Percentiles rank a stretch among this genome's conserved stretches.
These are phyloP conservation scores for Cephus spinipes DNA, from an alignment of 2,888 invertebrate genomes.

Conservation along the genomic window DNA sequence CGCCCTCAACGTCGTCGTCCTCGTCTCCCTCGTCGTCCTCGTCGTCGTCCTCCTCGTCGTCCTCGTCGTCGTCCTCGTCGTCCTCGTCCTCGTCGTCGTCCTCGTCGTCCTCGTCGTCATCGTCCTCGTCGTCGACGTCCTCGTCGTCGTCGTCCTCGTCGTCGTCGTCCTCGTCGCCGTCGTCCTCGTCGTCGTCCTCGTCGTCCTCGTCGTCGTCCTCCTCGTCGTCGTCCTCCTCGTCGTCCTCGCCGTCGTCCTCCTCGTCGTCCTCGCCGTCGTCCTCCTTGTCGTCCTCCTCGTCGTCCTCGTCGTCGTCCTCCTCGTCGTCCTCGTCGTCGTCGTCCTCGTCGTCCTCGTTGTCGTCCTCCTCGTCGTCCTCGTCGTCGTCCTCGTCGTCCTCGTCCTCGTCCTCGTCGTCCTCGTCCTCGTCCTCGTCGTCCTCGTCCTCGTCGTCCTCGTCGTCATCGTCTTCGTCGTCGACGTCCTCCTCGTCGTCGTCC, in stretches of 20 bases:
- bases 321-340: constrained; percentile 9
- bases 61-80: not conserved
- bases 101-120: not conserved
- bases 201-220: constrained; percentile 4
- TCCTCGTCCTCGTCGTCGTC: not conserved
- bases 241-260: too few relatives aligned
- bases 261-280: too few relatives aligned
- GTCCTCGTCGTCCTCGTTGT: not conserved
- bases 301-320: constrained; percentile 7
- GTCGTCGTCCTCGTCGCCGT: too few relatives aligned
- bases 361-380: constrained; percentile 9
- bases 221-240: not conserved
- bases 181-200: too few relatives aligned
- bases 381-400: constrained; percentile 8
- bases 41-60: not conserved
- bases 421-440: constrained; percentile 7
- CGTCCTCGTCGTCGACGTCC: constrained; percentile 6
- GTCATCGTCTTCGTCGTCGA: constrained; percentile 6
- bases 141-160: not conserved
- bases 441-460: constrained; percentile 10
- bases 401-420: constrained; percentile 8
- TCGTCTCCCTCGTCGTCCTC: too few relatives aligned
- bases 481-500: constrained; percentile 7
- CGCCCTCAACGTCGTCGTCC: too few relatives aligned
- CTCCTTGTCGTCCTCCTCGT: too few relatives aligned